phyloP scores from a whole-genome alignment of 2,888 invertebrate species.

The Drosophila antonietae region DNA sequence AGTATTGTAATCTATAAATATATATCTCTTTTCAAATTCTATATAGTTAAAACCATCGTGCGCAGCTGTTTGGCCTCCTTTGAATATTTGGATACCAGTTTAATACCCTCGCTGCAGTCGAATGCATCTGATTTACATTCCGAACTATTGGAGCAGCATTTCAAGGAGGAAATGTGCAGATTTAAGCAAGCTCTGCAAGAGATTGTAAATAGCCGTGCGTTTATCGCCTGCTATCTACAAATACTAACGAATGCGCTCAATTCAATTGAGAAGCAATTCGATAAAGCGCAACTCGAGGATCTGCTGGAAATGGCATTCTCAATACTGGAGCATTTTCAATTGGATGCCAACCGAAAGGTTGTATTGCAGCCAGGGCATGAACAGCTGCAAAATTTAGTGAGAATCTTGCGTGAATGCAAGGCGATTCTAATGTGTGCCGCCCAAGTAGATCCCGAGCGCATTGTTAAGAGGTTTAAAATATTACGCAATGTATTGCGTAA shows the following conservation, averaged over 20 bases:
- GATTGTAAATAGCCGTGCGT: conserved; percentile 82
- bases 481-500: conserved; percentile 79
- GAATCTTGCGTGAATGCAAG: conserved; percentile 82
- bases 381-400: conserved; percentile 70
- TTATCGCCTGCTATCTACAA: conserved; percentile 78
- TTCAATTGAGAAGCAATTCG: conserved; percentile 58
- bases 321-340: conserved; percentile 79
- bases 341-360: conserved; percentile 68
- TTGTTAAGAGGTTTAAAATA: conserved; percentile 83
- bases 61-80: conserved; percentile 83
- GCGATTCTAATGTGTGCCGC: conserved; percentile 79
- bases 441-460: conserved; percentile 76
- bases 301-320: conserved; percentile 76
- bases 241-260: conserved; percentile 66
- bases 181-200: conserved; percentile 80
- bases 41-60: conserved; percentile 78
- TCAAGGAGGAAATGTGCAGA: conserved; percentile 79
- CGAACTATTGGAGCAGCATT: conserved; percentile 82
- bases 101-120: conserved; percentile 82
- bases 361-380: conserved; percentile 54
- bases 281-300: conserved; percentile 67
- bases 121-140: conserved; percentile 70
- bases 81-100: conserved; percentile 82
- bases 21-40: not conserved
- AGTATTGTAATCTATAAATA: not conserved